These are phyloP conservation scores for Carlito syrichta DNA, from an alignment of 2,113 vertebrate species.

Conservation along the genomic window DNA sequence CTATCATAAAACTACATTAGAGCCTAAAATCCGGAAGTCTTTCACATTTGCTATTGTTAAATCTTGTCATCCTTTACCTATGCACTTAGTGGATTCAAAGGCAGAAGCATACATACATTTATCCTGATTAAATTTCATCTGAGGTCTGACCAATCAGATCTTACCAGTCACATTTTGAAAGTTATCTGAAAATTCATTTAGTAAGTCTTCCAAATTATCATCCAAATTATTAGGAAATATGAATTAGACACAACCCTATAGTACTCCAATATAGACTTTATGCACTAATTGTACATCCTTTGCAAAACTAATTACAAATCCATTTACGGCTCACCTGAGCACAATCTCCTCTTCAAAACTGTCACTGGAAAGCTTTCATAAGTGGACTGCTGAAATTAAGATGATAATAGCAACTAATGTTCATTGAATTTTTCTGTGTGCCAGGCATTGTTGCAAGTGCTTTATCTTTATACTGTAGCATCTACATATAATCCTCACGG, in stretches of 20 bases:
- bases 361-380: neutral
- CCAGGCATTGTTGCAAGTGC: neutral
- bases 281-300: neutral
- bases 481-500: neutral
- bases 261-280: neutral
- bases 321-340: neutral
- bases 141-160: neutral
- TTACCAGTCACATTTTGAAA: neutral
- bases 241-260: neutral
- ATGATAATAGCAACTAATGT: neutral
- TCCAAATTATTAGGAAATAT: neutral
- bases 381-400: neutral
- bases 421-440: neutral
- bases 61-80: neutral
- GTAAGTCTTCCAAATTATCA: neutral
- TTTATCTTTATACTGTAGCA: neutral
- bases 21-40: neutral
- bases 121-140: neutral
- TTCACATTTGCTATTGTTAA: neutral
- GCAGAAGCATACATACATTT: neutral
- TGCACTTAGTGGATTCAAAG: neutral
- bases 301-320: neutral
- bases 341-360: neutral
- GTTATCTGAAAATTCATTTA: constrained; percentile 2
- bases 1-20: neutral